Evolutionary conservation across 2,888 invertebrate genomes (phyloP), one percentile per base, ranked within the genome.

Genomic region (Andrena praecox): DNA sequence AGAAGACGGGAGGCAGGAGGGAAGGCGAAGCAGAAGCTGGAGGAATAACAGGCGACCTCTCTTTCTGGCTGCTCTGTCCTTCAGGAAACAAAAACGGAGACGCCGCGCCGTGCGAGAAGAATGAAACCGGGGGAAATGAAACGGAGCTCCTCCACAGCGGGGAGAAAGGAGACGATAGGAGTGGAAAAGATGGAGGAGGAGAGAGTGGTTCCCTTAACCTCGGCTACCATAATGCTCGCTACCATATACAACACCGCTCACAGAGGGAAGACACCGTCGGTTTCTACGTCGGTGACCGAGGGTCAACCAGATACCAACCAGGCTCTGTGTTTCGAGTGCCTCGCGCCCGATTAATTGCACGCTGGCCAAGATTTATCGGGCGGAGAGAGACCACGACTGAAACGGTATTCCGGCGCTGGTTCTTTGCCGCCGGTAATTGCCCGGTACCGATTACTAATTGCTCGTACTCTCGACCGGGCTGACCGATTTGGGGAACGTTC

Each of bases 271-370:
- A 90, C 84, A 84, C 81, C 85, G 77, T 77, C 66, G 88, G 86
- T 86, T 88, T 84, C 80, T 85, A 80, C 77, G 80, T 67, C 82
- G 83, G 85, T 90, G 91, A 91, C 90, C 91, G 81, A 89, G 89
- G 92, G 92, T 92, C 92, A 92, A 89, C 89, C 89, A 89, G 89
- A 92, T 91, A 91, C 91, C 90, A 86, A 79, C 73, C 82, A 77
- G 83, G 78, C 78, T 75, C 85, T 88, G 87, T 90, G 87, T 89
- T 89, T 86, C 86, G 87, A 88, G 85, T 88, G 87, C 88, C 90
- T 91, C 85, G 89, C 89, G 85, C 90, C 89, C 92, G 92, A 92
- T 93, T 93, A 92, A 93, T 93, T 92, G 91, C 91, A 85, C 85
- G 83, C 88, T 77, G 85, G 73, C 74, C 81, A 86, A 90, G 92